Conservation (phyloP, 2,113 vertebrate genomes). For the Sardina pilchardus region DNA sequence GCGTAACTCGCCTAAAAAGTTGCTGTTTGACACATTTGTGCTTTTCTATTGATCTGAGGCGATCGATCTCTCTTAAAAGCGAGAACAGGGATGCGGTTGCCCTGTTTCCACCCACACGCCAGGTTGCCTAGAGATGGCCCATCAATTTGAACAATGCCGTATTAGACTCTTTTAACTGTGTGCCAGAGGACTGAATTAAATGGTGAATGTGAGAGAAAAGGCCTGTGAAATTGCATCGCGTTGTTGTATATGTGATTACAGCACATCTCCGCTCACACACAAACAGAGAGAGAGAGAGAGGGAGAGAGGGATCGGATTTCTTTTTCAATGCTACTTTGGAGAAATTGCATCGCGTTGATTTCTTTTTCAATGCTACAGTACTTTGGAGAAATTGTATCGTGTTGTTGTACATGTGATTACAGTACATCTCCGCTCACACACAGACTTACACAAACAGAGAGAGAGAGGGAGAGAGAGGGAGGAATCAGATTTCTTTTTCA, state of each 20-base stretch:
- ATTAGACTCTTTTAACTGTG: background rate
- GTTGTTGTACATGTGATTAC: background rate
- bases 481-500: background rate
- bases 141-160: constrained; percentile 9
- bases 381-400: too few relatives aligned
- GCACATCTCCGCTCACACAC: background rate
- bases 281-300: background rate
- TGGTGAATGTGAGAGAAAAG: background rate
- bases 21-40: constrained; percentile 20
- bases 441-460: background rate
- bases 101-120: constrained; percentile 8
- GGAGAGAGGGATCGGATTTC: background rate
- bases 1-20: constrained; percentile 22
- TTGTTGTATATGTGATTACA: background rate
- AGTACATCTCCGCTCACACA: background rate
- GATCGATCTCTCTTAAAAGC: background rate
- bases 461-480: background rate
- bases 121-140: constrained; percentile 31
- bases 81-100: constrained; percentile 25
- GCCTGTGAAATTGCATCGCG: background rate
- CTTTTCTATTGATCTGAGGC: constrained; percentile 20
- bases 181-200: background rate
- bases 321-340: background rate
- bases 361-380: too few relatives aligned
- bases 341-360: too few relatives aligned